Conservation (phyloP, 2,113 vertebrate species). For the Pontoporia blainvillei region DNA sequence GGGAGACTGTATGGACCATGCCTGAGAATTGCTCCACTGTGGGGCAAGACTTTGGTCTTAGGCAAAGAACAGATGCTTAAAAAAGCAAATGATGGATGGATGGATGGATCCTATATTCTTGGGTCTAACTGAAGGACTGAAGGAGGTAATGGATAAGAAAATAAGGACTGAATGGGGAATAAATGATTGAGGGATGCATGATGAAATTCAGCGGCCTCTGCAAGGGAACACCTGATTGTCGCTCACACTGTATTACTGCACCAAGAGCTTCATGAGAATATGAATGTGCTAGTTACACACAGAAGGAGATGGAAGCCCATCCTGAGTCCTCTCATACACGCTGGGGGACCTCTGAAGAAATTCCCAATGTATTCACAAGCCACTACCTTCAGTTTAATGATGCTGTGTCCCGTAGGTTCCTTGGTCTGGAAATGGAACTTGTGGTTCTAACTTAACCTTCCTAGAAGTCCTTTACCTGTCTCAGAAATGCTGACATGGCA, state of each 20-base stretch:
- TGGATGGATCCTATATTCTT: neutral
- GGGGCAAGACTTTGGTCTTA: neutral
- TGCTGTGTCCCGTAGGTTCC: neutral
- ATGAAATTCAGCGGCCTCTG: neutral
- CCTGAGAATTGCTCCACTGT: neutral
- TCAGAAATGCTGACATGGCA: neutral
- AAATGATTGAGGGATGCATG: neutral
- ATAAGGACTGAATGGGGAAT: neutral
- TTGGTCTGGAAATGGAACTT: neutral
- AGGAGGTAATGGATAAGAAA: neutral
- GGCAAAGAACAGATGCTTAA: neutral
- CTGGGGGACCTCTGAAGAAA: neutral
- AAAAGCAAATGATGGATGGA: neutral
- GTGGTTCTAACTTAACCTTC: neutral
- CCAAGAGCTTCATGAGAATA: neutral
- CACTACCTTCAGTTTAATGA: neutral
- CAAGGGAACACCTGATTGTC: neutral
- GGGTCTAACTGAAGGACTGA: neutral
- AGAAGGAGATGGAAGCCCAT: neutral
- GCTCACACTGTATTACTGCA: no score
- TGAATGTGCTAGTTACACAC: neutral
- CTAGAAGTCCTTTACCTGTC: neutral
- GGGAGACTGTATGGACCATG: neutral
- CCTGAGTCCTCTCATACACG: neutral
- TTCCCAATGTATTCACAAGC: neutral